Base-by-base conservation (phyloP, 2,113 vertebrate species). In the Onychorhynchus coronatus region DNA sequence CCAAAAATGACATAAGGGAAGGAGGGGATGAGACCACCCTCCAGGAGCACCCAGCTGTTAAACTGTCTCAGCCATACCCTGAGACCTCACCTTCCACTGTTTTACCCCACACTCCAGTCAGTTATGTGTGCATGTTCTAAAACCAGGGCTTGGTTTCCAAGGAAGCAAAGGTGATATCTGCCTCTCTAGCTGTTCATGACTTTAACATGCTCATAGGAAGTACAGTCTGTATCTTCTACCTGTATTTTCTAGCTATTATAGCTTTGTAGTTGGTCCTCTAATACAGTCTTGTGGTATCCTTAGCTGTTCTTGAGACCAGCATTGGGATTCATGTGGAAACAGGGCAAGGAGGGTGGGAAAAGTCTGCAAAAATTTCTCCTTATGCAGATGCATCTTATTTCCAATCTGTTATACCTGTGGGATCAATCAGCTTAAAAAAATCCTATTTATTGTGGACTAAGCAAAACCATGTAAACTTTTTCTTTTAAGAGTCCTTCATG, bases 401-500 rank as follows among this genome's bases (percentile, higher is more conserved):
- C 17, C 5, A 18, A 0, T 68, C 28, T 78, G 14, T 9, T 75
- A 16, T 56, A 46, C 41, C 44, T 85, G 14, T 70, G 23, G 30
- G 28, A 75, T 56, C 22, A 35, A 5, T 65, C 24, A 23, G 18
- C 75, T 82, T 46, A 71, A 76, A 67, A 82, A 82, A 93, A 80
- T 22, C 7, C 9, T 75, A 1, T 58, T 70, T 76, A 30, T 31
- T 75, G 33, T 67, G 20, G 21, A 20, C 44, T 68, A 61, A 87
- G 18, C 0, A 28, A 83, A 90, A 62, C 8, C 5, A 18, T 47
- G 63, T 96, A 75, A 56, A 7, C 63, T 75, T 59, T 71, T 71
- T 8, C 78, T 75, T 22, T 65, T 39, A 92, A 99, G 99, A 94
- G 97, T 99, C 93, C 98, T 99, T 85, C 99, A 99, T 80, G 98